These are phyloP conservation scores for Patella vulgata DNA, from an alignment of 1,140 invertebrate species.

Conservation along the genomic window DNA sequence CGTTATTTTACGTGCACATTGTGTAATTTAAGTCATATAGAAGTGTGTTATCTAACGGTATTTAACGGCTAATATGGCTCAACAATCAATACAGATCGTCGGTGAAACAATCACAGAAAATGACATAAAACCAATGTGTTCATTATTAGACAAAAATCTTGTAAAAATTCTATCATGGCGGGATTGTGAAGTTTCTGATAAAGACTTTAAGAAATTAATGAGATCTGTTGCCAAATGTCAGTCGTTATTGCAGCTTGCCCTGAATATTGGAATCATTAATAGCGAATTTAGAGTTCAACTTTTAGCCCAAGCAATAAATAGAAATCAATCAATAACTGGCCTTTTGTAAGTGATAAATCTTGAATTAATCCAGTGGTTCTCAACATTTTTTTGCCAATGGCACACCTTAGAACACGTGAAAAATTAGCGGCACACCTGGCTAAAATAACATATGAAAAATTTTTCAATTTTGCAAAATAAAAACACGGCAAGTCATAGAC, in stretches of 20 bases:
- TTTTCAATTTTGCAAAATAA: too few relatives aligned
- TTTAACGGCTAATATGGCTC: too few relatives aligned
- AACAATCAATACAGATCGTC: constrained; percentile 19
- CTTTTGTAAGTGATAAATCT: constrained; percentile 48
- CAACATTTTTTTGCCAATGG: too few relatives aligned
- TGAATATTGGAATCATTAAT: constrained; percentile 50
- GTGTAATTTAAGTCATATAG: too few relatives aligned
- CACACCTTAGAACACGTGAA: too few relatives aligned
- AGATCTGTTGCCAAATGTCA: constrained; percentile 34
- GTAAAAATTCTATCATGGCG: constrained; percentile 40
- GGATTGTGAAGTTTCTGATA: constrained; percentile 44
- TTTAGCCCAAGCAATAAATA: constrained; percentile 39
- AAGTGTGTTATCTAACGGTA: too few relatives aligned
- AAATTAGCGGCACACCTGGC: too few relatives aligned
- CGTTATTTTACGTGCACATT: too few relatives aligned
- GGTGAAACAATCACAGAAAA: constrained; percentile 30
- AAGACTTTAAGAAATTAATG: constrained; percentile 46
- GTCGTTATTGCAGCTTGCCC: constrained; percentile 48
- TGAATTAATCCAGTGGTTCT: too few relatives aligned
- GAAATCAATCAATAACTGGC: constrained; percentile 46
- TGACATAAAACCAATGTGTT: constrained; percentile 32
- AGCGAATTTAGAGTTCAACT: constrained; percentile 33
- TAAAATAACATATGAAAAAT: too few relatives aligned
- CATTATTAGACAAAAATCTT: constrained; percentile 23
- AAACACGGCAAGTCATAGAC: too few relatives aligned